These are phyloP conservation scores for Agrypnia vestita DNA, from an alignment of 1,140 invertebrate species.

Conservation along the genomic window DNA sequence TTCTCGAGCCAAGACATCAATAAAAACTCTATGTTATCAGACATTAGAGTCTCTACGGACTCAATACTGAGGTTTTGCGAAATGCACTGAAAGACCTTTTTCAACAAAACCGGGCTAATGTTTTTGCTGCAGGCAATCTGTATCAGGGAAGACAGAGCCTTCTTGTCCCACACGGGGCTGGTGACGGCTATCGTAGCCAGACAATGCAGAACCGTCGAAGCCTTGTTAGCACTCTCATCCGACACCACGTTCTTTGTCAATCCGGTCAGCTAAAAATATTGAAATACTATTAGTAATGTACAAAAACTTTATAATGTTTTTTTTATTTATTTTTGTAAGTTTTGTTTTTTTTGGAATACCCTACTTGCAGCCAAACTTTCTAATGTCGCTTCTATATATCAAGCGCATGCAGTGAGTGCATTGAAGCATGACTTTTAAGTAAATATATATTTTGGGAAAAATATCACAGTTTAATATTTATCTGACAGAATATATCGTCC, in stretches of 20 bases:
- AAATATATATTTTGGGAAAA: too few species aligned
- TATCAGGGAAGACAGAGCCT: constrained; percentile 38
- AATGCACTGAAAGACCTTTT: constrained; percentile 52
- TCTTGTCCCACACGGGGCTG: constrained; percentile 56
- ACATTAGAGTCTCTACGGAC: constrained; percentile 41
- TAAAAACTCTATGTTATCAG: constrained; percentile 48
- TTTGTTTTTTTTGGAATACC: too few species aligned
- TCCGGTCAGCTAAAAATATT: constrained; percentile 63
- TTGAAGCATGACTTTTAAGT: too few species aligned
- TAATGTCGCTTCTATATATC: too few species aligned
- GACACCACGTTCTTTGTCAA: constrained; percentile 63
- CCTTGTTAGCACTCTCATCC: constrained; percentile 68
- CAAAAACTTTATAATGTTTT: too few species aligned
- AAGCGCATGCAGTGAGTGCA: too few species aligned
- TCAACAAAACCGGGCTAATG: constrained; percentile 47
- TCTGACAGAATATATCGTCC: too few species aligned
- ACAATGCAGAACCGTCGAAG: constrained; percentile 65
- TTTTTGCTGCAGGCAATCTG: constrained; percentile 50
- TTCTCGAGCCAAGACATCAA: constrained; percentile 47
- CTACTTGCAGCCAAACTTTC: too few species aligned
- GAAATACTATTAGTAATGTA: background rate
- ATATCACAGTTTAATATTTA: too few species aligned
- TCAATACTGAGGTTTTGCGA: constrained; percentile 19
- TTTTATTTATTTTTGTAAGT: too few species aligned
- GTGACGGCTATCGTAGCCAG: constrained; percentile 62